Evolutionary conservation across 2,888 invertebrate genomes (phyloP), one percentile per base, ranked within the genome.

Genomic region (Hoplodrina blanda): DNA sequence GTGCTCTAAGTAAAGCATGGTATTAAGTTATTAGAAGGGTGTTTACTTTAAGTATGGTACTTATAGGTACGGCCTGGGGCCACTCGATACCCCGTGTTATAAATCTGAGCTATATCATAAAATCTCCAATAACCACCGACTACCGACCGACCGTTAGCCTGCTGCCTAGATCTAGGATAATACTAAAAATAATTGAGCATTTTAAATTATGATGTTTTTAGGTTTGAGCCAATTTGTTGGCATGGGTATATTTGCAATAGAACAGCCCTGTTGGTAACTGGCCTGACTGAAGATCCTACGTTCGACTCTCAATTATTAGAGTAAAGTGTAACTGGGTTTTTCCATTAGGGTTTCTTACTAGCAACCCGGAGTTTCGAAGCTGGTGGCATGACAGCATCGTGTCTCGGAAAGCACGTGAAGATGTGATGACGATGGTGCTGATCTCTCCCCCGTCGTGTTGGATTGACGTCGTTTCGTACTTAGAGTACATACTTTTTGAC

Each of bases 21-120:
- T 82, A 89, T 89, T 89, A 90, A 90, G 90, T 87, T 81, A 88
- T 89, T 88, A 90, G 72, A 71, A 73, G 72, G 78, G 81, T 85
- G 87, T 87, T 87, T 85, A 87, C 83, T 79, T 80, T 87, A 86
- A 89, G 87, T 87, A 86, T 87, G 80, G 81, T 83, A 82, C 80
- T 85, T 81, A 84, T 76, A 78, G 75, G 78, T 71, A 76, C 64
- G 76, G 84, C 88, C 81, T 66, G 71, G 66, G 87, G 88, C 85
- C 76, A 77, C 76, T 64, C 69, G 70, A 78, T 76, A 82, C 68
- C 76, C 65, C 37, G 67, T 46, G 76, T 76, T 84, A 89, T 91
- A 90, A 89, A 90, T 90, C 90, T 89, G 73, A 71, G 65, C 73
- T 62, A 74, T 90, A 91, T 91, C 89, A 85, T 89, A 86, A 86